These are phyloP conservation scores for Brachypterus glaber DNA, from an alignment of 2,888 invertebrate species.

Conservation along the genomic window DNA sequence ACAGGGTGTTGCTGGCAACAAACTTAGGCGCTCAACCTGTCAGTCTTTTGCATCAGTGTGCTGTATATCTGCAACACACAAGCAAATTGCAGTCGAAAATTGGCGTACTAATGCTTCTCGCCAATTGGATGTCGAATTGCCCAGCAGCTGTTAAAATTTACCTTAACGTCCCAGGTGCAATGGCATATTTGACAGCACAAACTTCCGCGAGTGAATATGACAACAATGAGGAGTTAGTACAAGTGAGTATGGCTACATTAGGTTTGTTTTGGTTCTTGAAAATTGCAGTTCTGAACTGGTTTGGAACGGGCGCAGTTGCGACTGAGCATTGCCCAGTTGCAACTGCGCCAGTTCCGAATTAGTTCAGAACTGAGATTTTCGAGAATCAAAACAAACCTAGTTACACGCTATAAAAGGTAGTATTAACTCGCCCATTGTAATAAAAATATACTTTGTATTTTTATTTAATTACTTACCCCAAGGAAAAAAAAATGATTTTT, in stretches of 20 bases:
- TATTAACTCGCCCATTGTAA: too few species aligned
- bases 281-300: too few species aligned
- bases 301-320: too few species aligned
- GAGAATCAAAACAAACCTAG: too few species aligned
- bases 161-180: conserved; percentile 57
- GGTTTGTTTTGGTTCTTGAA: too few species aligned
- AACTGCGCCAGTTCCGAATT: too few species aligned
- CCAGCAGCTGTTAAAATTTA: conserved; percentile 74
- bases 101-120: conserved; percentile 82
- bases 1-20: conserved; percentile 80
- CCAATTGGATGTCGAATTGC: conserved; percentile 81
- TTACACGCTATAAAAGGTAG: too few species aligned
- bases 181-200: conserved; percentile 77
- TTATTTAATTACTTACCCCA: too few species aligned
- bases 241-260: conserved; percentile 14
- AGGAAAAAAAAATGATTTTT: too few species aligned
- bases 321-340: too few species aligned
- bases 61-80: conserved; percentile 72
- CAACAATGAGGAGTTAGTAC: conserved; percentile 74
- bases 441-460: too few species aligned
- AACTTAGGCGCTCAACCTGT: conserved; percentile 76
- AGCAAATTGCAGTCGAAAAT: conserved; percentile 74
- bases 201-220: conserved; percentile 78
- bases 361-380: too few species aligned
- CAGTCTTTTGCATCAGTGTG: conserved; percentile 82